Evolutionary conservation across 1,140 invertebrate species (phyloP).

Genomic region (Frieseomelitta varia): DNA sequence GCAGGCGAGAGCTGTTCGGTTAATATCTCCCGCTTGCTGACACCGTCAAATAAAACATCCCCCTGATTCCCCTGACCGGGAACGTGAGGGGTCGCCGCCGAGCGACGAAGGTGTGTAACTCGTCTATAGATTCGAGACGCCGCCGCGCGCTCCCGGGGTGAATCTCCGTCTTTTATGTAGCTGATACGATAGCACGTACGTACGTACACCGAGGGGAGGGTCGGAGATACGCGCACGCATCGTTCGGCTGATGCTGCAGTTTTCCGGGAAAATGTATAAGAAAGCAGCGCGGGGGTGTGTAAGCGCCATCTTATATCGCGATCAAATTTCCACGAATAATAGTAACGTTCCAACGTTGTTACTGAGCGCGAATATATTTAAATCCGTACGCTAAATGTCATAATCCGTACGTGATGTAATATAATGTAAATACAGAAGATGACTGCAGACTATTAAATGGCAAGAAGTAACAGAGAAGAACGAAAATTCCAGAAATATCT

Average conservation of each 20-base stretch:
- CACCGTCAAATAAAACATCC: conserved; percentile 74
- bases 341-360: too few relatives aligned
- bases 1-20: conserved; percentile 68
- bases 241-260: conserved; percentile 61
- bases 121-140: conserved; percentile 54
- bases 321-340: background rate
- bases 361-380: too few relatives aligned
- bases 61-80: conserved; percentile 16
- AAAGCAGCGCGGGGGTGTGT: background rate
- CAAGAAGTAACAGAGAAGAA: background rate
- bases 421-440: background rate
- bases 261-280: conserved; percentile 25
- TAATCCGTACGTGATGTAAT: too few relatives aligned
- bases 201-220: background rate
- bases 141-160: conserved; percentile 13
- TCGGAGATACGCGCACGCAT: conserved; percentile 51
- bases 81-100: conserved; percentile 24
- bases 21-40: conserved; percentile 75
- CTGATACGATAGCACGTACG: conserved; percentile 34
- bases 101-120: conserved; percentile 60
- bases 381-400: too few relatives aligned
- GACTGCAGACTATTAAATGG: background rate
- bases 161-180: conserved; percentile 56
- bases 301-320: background rate
- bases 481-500: background rate